Base-by-base conservation (phyloP, 1,140 invertebrate genomes). In the Brevipalpus yothersi region DNA sequence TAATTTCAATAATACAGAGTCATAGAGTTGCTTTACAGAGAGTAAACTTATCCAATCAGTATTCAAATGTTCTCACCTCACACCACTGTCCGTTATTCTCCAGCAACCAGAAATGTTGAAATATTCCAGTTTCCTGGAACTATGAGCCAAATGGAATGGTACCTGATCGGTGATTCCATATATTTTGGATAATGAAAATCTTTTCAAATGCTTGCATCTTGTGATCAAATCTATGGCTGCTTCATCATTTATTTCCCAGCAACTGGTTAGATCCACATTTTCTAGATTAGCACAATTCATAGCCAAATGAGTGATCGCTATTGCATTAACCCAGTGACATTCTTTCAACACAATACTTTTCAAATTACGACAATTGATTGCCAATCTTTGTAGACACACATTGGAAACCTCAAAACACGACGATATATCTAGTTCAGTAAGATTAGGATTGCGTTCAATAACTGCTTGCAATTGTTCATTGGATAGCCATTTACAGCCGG, bases 191-290 rank as follows among this genome's bases (percentile, higher is more conserved):
- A 72, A 56, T 53, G 68, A 67, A 15, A 72, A 60, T 61, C 62
- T 66, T 23, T 58, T 63, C 19, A 72, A 59, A 13, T 70, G 66
- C 42, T 61, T 62, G 62, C 67, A 70, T 10, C 64, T 47, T 4
- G 64, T 59, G 40, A 67, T 65, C 19, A 72, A 43, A 7, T 67
- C 58, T 41, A 62, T 63, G 11, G 70, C 60, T 31, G 68, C 65
- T 31, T 69, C 67, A 63, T 72, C 69, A 58, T 66, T 67, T 0
- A 72, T 54, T 55, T 71, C 66, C 71, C 71, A 72, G 58, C 71
- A 72, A 41, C 70, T 70, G n/a, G 67, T 67, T 23, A 72, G 55
- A 62, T 72, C 68, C 23, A 72, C 49, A 31, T 65, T 62, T 55
- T 70, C 68, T 40, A 72, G 58, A 5, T 64, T 56, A 13, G 57